Evolutionary conservation across 2,888 invertebrate species (phyloP), one percentile per base, ranked within the genome.

Genomic region (Limenitis camilla): DNA sequence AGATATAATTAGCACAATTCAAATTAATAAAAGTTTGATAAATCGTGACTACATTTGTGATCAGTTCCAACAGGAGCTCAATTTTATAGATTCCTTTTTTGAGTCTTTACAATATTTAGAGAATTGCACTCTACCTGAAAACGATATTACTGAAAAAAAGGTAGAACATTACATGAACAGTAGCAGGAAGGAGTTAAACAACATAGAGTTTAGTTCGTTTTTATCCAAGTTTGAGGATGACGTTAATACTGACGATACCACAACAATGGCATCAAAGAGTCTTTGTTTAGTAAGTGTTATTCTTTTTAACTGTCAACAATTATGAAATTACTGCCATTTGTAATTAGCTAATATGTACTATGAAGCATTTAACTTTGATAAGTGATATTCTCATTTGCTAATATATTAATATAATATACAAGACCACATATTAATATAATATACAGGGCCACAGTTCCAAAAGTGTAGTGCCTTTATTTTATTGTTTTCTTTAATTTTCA

Each of bases 231-330:
- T 81, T 47, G 81, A 81, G 68, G 76, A 78, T 72, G 77, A 71
- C 62, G 63, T 70, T 50, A 71, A 68, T 67, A 67, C 70, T 62
- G 77, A 78, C 50, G 77, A 81, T 63, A 67, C 69, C 28, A 78
- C 84, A 76, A 85, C 85, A 82, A 85, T 82, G 76, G 81, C 83
- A 53, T 81, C 87, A 56, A 82, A 84, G 75, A 85, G 82, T 76
- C 83, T 87, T 78, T 85, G 82, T 79, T 74, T 85, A 81, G 86
- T 87, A 62, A 82, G 81, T 84, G 77, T 76, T 79, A 69, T 75
- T 74, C 70, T 73, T 77, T 69, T 52, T 59, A 64, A 67, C 63
- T 74, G 75, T 82, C 81, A 83, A 84, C 78, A 80, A 69, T 58
- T 55, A 45, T 53, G 49, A 40, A 49, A 50, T 55, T 35, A 52